Evolutionary conservation across 2,888 invertebrate genomes (phyloP), one percentile per base, ranked within the genome.

Genomic region (Sinelater perroti): DNA sequence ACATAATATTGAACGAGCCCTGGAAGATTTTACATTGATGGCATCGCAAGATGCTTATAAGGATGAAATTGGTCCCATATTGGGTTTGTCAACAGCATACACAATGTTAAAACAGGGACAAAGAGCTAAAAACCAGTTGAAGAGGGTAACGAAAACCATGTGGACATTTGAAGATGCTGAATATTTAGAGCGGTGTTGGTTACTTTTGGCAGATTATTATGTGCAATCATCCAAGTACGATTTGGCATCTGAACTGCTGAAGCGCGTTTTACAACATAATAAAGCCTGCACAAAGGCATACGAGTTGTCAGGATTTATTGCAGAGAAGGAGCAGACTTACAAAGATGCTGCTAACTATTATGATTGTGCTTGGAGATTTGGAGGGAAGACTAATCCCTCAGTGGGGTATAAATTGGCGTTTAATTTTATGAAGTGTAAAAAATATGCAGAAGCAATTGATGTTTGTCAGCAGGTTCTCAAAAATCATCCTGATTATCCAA

Each of bases 111-210:
- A 97, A 74, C 97, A 95, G 78, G 86, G 87, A 0, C 95, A 95
- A 11, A 83, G 95, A 45, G 97, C 97, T 0, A 89, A 96, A 69
- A 95, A 94, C 75, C 93, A 96, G 68, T 76, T 99, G 46, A 98
- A 98, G 77, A 82, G 95, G 18, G 87, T 97, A 11, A 86, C 90
- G 0, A 91, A 93, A 64, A 87, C 88, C 46, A 81, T 83, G 0
- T 98, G 97, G 97, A 94, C 89, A 8, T 93, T 96, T 66, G 95
- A 97, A 75, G 96, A 97, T 70, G 95, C 97, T 0, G 97, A 97
- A 71, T 95, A 97, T 70, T 80, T 98, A 57, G 98, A 98, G 79
- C 87, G 93, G 60, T 93, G 95, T 75, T 98, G 98, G 98, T 75
- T 98, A 4, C 82, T 97, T 36, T 80, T 97, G n/a, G 92, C 95